A percentile compares a stretch with the other conserved stretches of the same genome.
Conservation (phyloP, 2,113 vertebrate species). For the Callopanchax toddi region DNA sequence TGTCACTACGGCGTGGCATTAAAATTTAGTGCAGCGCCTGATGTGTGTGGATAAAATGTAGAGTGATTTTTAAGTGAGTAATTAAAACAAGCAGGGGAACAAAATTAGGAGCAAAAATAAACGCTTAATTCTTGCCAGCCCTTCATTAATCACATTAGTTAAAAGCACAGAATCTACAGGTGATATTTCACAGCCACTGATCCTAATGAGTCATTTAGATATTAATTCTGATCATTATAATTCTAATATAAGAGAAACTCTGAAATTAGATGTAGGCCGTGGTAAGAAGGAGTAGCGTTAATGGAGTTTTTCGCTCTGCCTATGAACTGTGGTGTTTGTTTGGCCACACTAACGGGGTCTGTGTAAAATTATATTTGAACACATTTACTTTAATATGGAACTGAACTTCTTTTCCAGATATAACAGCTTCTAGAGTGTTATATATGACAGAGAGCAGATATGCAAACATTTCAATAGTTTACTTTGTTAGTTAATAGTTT, state of each 20-base stretch:
- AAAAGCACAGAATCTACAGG: slow-evolving; percentile 16
- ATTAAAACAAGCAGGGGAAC: slow-evolving; percentile 6
- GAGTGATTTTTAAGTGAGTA: background rate
- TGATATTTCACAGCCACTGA: slow-evolving; percentile 21
- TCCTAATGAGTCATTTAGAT: slow-evolving; percentile 19
- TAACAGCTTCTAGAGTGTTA: too few relatives aligned
- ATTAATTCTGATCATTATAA: slow-evolving; percentile 10
- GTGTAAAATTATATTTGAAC: too few relatives aligned
- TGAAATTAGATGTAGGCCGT: background rate
- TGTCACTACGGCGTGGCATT: background rate
- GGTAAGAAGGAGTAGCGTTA: background rate
- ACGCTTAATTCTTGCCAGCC: slow-evolving; percentile 8
- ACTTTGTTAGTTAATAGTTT: too few relatives aligned
- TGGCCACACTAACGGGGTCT: too few relatives aligned
- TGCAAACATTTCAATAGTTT: too few relatives aligned
- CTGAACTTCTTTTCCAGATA: too few relatives aligned
- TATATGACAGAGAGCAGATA: too few relatives aligned
- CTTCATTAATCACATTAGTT: slow-evolving; percentile 4
- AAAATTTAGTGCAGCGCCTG: background rate
- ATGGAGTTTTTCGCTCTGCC: too few relatives aligned
- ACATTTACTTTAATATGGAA: too few relatives aligned
- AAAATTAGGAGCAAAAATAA: slow-evolving; percentile 23
- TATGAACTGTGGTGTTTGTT: too few relatives aligned
- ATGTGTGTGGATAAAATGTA: slow-evolving; percentile 2
- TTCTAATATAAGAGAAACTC: background rate